These are phyloP conservation scores for Pantherophis vulpinus DNA, from an alignment of 2,797 vertebrate species.

Conservation along the genomic window DNA sequence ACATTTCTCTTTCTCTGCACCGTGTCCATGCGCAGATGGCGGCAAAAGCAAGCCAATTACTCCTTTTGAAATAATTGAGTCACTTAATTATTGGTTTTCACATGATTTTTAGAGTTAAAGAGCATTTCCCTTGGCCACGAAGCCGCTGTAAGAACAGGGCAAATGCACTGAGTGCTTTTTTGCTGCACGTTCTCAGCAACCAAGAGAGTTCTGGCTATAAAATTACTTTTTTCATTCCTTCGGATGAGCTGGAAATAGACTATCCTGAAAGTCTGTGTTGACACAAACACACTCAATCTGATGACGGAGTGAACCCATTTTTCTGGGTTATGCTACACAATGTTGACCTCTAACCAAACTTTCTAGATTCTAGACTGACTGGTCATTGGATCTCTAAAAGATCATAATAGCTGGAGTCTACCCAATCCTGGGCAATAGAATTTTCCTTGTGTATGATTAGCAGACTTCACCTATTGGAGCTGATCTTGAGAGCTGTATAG, in stretches of 20 bases:
- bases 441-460: not conserved
- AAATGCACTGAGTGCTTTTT: not conserved
- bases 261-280: not conserved
- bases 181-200: not conserved
- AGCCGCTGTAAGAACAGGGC: slow-evolving; percentile 26
- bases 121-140: slow-evolving; percentile 26
- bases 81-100: slow-evolving; percentile 47
- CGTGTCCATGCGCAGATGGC: slow-evolving; percentile 17
- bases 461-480: not conserved
- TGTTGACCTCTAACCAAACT: not conserved
- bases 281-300: not conserved
- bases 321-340: not conserved
- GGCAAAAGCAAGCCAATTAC: slow-evolving; percentile 9
- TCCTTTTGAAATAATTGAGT: slow-evolving; percentile 16
- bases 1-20: slow-evolving; percentile 39
- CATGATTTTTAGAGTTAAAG: slow-evolving; percentile 33
- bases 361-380: not conserved
- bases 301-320: not conserved
- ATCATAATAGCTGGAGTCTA: not conserved
- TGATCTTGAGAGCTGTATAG: not conserved
- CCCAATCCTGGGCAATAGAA: not conserved
- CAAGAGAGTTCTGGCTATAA: not conserved
- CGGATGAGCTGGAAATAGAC: not conserved
- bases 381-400: not conserved
- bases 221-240: not conserved